phyloP scores from a whole-genome alignment of 1,140 invertebrate genomes.

The Gonatopus flavifemur region DNA sequence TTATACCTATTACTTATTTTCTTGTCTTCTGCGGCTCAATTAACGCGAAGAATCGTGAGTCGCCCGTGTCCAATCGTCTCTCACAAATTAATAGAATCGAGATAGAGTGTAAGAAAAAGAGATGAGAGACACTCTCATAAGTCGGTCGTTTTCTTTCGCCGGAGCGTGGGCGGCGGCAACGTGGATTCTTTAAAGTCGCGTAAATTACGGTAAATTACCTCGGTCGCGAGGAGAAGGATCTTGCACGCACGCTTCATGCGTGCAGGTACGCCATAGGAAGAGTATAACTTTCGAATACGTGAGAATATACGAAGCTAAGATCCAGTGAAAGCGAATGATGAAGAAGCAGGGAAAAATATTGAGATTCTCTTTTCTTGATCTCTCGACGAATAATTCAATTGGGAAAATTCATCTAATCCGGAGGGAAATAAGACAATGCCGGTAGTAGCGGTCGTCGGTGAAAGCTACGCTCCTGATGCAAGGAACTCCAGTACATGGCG shows the following conservation, averaged over 20 bases:
- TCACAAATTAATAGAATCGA: conserved; percentile 27
- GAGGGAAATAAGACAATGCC: not conserved
- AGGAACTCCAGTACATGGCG: too few relatives aligned
- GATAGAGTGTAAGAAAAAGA: too few relatives aligned
- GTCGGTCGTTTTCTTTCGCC: not conserved
- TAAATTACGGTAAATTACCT: conserved; percentile 34
- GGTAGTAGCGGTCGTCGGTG: too few relatives aligned
- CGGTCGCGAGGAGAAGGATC: conserved; percentile 17
- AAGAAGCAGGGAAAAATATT: too few relatives aligned
- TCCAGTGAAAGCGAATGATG: conserved; percentile 31
- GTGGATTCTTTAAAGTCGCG: conserved; percentile 20
- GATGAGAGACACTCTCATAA: too few relatives aligned
- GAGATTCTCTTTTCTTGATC: not conserved
- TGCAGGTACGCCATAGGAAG: conserved; percentile 8
- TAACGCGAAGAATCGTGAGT: conserved; percentile 28
- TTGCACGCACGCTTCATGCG: too few relatives aligned
- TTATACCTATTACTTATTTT: not conserved
- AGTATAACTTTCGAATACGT: conserved; percentile 35
- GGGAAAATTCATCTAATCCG: not conserved
- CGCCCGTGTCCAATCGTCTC: conserved; percentile 23
- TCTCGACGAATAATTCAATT: not conserved
- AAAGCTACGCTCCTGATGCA: too few relatives aligned
- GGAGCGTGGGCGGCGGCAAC: conserved; percentile 27
- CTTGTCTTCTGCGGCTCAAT: conserved; percentile 21
- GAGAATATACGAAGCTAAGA: too few relatives aligned